phyloP scores from a whole-genome alignment of 2,113 vertebrate genomes.

The Psilopogon haemacephalus region DNA sequence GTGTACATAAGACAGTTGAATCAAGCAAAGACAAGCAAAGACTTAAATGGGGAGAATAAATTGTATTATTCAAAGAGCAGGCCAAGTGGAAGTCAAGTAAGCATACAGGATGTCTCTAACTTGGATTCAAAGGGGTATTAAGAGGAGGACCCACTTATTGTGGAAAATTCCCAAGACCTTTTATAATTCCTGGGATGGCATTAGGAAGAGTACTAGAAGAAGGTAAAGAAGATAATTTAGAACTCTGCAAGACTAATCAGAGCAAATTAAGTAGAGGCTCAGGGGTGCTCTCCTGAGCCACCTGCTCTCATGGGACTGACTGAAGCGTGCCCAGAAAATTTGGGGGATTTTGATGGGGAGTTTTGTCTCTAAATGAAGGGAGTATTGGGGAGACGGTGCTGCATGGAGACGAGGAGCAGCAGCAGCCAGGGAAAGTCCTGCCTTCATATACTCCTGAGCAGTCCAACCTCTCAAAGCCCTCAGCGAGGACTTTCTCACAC shows the following conservation, averaged over 20 bases:
- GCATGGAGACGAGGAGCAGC: not conserved
- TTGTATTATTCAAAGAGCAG: not conserved
- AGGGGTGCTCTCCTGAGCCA: not conserved
- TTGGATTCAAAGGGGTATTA: not conserved
- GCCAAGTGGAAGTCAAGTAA: not conserved
- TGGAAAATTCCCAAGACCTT: not conserved
- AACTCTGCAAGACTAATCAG: not conserved
- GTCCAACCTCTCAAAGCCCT: not conserved
- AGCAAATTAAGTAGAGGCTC: not conserved
- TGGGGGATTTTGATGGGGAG: not conserved
- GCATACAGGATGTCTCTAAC: not conserved
- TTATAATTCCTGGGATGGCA: not conserved
- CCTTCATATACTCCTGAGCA: fast-evolving
- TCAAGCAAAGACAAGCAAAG: not conserved
- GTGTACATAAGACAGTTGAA: not conserved
- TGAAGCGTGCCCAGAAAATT: not conserved
- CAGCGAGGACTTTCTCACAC: not conserved
- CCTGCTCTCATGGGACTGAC: not conserved
- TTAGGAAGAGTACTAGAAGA: not conserved
- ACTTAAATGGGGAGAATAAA: not conserved
- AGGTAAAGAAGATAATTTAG: not conserved
- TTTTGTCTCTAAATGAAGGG: not conserved
- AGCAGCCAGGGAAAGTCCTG: not conserved
- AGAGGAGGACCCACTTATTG: not conserved
- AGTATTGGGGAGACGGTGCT: not conserved